A percentile compares a stretch with the other conserved stretches of the same genome.
Evolutionary conservation across 2,113 vertebrate species (phyloP).

Genomic region (Syrrhaptes paradoxus): DNA sequence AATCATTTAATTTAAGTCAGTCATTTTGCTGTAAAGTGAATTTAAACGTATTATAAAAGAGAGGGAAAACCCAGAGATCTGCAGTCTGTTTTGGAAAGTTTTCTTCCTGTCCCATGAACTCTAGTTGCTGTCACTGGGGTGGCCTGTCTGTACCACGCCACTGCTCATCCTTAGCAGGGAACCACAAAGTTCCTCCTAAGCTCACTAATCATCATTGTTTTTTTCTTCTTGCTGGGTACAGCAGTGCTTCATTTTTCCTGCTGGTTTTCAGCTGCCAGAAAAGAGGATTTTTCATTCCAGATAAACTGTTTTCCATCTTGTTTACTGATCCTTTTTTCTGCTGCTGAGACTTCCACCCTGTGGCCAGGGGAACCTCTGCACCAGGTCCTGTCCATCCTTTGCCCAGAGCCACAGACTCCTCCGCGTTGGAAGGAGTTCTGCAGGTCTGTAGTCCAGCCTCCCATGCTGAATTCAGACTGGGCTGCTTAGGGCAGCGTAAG

Average conservation of each 20-base stretch:
- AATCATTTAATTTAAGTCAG: neutral
- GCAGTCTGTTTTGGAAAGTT: neutral
- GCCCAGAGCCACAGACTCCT: neutral
- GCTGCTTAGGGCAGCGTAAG: neutral
- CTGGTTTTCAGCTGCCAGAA: neutral
- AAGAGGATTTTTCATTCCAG: neutral
- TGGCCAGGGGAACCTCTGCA: neutral
- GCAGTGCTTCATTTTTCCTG: neutral
- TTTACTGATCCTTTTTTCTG: neutral
- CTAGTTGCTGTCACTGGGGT: neutral
- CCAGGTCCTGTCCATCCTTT: neutral
- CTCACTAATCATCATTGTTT: neutral
- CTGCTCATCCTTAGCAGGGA: neutral
- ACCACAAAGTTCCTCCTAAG: neutral
- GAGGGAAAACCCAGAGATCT: neutral
- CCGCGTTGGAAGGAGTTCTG: fast-evolving
- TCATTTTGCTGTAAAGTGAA: neutral
- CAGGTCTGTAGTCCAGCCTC: neutral
- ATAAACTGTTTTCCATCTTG: neutral
- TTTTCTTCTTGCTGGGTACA: neutral
- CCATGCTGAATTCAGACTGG: neutral
- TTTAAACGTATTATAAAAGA: neutral
- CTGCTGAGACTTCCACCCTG: neutral
- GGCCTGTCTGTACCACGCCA: neutral
- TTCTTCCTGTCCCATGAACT: neutral